These are phyloP conservation scores for Synanthedon formicaeformis DNA, from an alignment of 2,888 invertebrate species.

Conservation along the genomic window DNA sequence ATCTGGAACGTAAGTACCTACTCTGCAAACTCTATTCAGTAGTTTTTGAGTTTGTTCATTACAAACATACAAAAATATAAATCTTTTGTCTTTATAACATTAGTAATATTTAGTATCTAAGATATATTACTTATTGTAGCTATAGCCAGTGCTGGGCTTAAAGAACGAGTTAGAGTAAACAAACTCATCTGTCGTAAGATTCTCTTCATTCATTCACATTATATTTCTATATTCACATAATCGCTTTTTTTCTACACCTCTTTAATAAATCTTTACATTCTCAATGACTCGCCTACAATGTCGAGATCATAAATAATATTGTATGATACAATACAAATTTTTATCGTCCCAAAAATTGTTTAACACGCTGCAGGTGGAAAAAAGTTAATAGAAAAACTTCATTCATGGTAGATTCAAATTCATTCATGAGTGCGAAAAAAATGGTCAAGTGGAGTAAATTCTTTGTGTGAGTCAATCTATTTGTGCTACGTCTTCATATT, in stretches of 20 bases:
- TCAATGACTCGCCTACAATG: slow-evolving; percentile 2
- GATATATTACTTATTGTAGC: too few species aligned
- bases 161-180: too few species aligned
- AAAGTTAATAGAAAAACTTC: slow-evolving; percentile 17
- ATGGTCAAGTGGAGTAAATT: slow-evolving; percentile 13
- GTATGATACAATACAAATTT: slow-evolving; percentile 59
- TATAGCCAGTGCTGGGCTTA: too few species aligned
- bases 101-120: too few species aligned
- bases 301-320: slow-evolving; percentile 53
- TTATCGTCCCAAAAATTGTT: slow-evolving; percentile 40
- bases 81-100: too few species aligned
- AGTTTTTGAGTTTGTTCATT: too few species aligned
- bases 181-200: too few species aligned
- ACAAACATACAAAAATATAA: too few species aligned
- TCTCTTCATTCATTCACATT: too few species aligned
- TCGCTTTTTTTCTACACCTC: neutral
- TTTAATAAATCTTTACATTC: neutral
- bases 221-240: too few species aligned
- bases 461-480: slow-evolving; percentile 44
- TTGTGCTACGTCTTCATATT: slow-evolving; percentile 43
- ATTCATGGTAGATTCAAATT: slow-evolving; percentile 32
- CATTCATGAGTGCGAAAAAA: slow-evolving; percentile 37
- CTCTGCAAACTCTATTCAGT: too few species aligned
- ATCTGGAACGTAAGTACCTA: too few species aligned
- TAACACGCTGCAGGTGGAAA: slow-evolving; percentile 40